Conservation (phyloP, 2,888 invertebrate genomes). For the Agrochola lychnidis region DNA sequence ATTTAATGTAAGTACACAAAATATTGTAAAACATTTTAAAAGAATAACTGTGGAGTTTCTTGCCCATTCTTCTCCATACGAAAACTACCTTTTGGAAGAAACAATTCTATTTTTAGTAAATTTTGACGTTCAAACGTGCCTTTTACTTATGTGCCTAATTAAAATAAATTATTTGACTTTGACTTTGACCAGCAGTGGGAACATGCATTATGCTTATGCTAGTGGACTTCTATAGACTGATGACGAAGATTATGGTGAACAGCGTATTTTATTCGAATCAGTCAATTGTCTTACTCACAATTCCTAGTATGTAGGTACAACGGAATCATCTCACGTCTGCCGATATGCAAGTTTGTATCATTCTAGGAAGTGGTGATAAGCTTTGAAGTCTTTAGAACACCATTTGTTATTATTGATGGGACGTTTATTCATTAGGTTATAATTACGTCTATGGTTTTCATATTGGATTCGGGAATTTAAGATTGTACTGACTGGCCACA, state of each 20-base stretch:
- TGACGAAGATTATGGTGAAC: neutral
- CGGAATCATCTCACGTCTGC: conserved; percentile 1
- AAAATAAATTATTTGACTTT: too few relatives aligned
- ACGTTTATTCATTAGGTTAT: neutral
- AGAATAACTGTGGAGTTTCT: too few relatives aligned
- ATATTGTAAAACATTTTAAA: too few relatives aligned
- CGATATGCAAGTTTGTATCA: conserved; percentile 45
- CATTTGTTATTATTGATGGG: neutral
- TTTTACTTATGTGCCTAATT: too few relatives aligned
- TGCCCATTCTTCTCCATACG: too few relatives aligned
- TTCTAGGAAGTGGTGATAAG: conserved; percentile 53
- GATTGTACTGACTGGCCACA: too few relatives aligned
- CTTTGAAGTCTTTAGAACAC: neutral
- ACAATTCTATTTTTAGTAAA: too few relatives aligned
- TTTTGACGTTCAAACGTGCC: too few relatives aligned
- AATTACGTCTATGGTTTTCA: neutral
- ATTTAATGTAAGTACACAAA: too few relatives aligned
- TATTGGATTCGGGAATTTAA: neutral
- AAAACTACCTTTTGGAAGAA: too few relatives aligned
- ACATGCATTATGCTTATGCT: too few relatives aligned
- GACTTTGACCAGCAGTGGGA: too few relatives aligned
- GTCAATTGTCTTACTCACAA: conserved; percentile 22
- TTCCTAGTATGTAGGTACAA: conserved; percentile 31
- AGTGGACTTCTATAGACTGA: neutral
- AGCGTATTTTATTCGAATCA: neutral